These are phyloP conservation scores for Platycheirus rosarum DNA, from an alignment of 2,888 invertebrate species.

Conservation along the genomic window DNA sequence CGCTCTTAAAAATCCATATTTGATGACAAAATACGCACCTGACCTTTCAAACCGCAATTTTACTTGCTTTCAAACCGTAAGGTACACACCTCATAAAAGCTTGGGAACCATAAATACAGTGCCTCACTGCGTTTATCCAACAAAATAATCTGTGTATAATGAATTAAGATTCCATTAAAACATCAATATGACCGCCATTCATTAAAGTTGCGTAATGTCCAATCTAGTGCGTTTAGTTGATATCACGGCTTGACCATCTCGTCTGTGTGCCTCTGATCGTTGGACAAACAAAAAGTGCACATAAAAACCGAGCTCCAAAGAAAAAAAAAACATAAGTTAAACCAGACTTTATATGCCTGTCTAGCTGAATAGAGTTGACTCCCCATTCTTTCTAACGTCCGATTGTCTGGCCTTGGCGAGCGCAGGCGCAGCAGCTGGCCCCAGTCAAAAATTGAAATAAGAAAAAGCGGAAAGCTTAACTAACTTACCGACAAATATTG, in stretches of 20 bases:
- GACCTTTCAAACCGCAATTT: conserved; percentile 3
- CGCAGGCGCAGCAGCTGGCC: conserved; percentile 41
- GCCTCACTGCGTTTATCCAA: not conserved
- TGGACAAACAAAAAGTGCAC: conserved; percentile 6
- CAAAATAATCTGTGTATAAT: conserved; percentile 11
- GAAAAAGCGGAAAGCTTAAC: conserved; percentile 1
- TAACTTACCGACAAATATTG: too few relatives aligned
- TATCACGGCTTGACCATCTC: conserved; percentile 40
- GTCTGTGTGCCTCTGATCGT: too few relatives aligned
- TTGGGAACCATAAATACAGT: not conserved
- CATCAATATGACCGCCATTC: conserved; percentile 49
- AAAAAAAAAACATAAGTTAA: too few relatives aligned
- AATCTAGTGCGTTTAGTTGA: conserved; percentile 37
- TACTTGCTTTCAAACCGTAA: too few relatives aligned
- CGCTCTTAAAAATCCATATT: not conserved
- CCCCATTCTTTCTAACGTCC: conserved; percentile 33
- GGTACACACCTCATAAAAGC: too few relatives aligned
- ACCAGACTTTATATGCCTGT: not conserved
- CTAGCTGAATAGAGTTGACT: not conserved
- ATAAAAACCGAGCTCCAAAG: not conserved
- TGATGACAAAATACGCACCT: conserved; percentile 3
- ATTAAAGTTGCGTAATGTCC: conserved; percentile 37
- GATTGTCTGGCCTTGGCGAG: conserved; percentile 37
- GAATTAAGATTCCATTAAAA: conserved; percentile 44
- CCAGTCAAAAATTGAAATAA: conserved; percentile 24